These are phyloP conservation scores for Cebidichthys violaceus DNA, from an alignment of 2,113 vertebrate species.

Conservation along the genomic window DNA sequence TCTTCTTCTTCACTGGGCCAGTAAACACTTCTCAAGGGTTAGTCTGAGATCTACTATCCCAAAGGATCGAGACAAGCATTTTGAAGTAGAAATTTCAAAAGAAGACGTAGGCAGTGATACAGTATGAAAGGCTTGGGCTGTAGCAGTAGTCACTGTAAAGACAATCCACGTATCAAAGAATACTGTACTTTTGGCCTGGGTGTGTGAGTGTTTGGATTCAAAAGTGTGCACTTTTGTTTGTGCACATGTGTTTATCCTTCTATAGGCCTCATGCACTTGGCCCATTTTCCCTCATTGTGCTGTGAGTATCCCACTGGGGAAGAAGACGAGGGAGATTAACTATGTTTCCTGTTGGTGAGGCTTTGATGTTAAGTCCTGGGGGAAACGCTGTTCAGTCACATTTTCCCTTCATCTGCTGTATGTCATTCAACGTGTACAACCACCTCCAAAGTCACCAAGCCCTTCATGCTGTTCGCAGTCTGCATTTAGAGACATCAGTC, in stretches of 20 bases:
- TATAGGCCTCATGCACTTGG: slow-evolving; percentile 52
- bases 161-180: slow-evolving; percentile 13
- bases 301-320: slow-evolving; percentile 65
- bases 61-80: slow-evolving; percentile 25
- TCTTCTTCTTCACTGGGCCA: slow-evolving; percentile 28
- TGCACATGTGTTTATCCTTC: slow-evolving; percentile 60
- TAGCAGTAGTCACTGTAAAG: slow-evolving; percentile 12
- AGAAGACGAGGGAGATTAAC: slow-evolving; percentile 77
- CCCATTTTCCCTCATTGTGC: slow-evolving; percentile 73
- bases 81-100: slow-evolving; percentile 35
- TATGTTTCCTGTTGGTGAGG: slow-evolving; percentile 77
- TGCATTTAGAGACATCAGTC: slow-evolving; percentile 65
- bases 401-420: slow-evolving; percentile 70
- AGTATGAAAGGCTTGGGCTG: slow-evolving; percentile 16
- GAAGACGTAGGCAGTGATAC: slow-evolving; percentile 4
- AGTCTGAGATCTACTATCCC: slow-evolving; percentile 37
- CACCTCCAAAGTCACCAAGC: slow-evolving; percentile 70
- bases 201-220: slow-evolving; percentile 19
- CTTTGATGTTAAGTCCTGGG: slow-evolving; percentile 81
- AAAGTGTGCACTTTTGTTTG: slow-evolving; percentile 56
- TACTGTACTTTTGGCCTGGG: not conserved
- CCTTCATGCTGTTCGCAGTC: slow-evolving; percentile 58
- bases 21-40: slow-evolving; percentile 54
- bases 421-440: slow-evolving; percentile 71
- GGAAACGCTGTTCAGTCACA: slow-evolving; percentile 72